Evolutionary conservation across 2,113 vertebrate species (phyloP).

Genomic region (Trogon surrucura): DNA sequence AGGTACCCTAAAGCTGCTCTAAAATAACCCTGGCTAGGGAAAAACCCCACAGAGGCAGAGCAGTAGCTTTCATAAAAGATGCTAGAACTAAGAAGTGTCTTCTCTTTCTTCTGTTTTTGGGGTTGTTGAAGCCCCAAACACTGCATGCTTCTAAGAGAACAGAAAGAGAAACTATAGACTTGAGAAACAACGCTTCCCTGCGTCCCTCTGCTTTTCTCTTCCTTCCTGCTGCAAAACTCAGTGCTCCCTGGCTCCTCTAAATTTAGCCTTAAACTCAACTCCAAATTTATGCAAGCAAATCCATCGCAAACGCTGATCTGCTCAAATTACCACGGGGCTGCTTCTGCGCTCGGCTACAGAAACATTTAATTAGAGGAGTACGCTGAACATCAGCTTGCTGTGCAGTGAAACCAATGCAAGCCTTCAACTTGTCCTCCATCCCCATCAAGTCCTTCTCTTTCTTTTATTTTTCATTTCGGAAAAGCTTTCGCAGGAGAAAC

Average conservation of each 20-base stretch:
- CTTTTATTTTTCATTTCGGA: neutral
- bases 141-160: neutral
- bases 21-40: neutral
- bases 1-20: neutral
- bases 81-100: neutral
- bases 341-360: neutral
- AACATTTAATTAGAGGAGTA: neutral
- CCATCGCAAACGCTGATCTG: neutral
- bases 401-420: neutral
- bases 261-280: constrained; percentile 12
- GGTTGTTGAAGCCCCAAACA: neutral
- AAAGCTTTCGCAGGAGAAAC: neutral
- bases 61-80: neutral
- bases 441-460: neutral
- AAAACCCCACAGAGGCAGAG: neutral
- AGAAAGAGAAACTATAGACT: neutral
- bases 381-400: neutral
- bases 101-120: too few relatives aligned
- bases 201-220: neutral
- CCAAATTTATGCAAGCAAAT: constrained; percentile 12
- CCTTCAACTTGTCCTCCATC: neutral
- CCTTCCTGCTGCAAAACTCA: neutral
- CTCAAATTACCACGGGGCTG: neutral
- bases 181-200: neutral
- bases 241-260: neutral